phyloP scores from a whole-genome alignment of 2,113 vertebrate species.

The Scomber scombrus region DNA sequence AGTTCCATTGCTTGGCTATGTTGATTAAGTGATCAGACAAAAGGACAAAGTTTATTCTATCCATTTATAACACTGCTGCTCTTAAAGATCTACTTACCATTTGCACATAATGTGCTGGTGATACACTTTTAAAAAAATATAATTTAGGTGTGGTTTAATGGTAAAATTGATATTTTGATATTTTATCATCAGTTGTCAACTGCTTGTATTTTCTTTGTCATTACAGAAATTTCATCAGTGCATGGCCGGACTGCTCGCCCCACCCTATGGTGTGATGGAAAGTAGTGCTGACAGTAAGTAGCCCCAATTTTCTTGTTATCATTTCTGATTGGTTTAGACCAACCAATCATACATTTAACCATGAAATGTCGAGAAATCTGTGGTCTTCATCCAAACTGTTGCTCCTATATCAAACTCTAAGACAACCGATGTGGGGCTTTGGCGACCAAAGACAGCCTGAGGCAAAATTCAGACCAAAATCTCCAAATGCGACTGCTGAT shows the following conservation, averaged over 20 bases:
- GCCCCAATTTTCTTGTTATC: not conserved
- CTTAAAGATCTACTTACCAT: no score
- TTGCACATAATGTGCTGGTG: no score
- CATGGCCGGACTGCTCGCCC: constrained; percentile 95
- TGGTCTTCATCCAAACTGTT: no score
- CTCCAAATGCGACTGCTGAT: no score
- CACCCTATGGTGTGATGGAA: constrained; percentile 98
- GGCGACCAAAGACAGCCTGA: not conserved
- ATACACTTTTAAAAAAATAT: no score
- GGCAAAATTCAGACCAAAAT: not conserved
- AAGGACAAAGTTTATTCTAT: not conserved
- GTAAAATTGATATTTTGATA: not conserved
- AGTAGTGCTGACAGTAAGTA: constrained; percentile 95
- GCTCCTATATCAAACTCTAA: no score
- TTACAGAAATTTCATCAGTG: constrained; percentile 95
- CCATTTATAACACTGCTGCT: not conserved
- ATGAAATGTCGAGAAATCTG: no score
- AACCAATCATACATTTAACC: not conserved
- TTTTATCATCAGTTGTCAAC: not conserved
- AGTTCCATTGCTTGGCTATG: not conserved
- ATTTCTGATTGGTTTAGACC: not conserved
- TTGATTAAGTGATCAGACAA: constrained; percentile 1
- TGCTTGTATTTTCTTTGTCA: constrained; percentile 6
- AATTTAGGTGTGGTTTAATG: no score
- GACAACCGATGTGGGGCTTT: not conserved